These are phyloP conservation scores for Shinisaurus crocodilurus DNA, from an alignment of 2,113 vertebrate genomes.

Conservation along the genomic window DNA sequence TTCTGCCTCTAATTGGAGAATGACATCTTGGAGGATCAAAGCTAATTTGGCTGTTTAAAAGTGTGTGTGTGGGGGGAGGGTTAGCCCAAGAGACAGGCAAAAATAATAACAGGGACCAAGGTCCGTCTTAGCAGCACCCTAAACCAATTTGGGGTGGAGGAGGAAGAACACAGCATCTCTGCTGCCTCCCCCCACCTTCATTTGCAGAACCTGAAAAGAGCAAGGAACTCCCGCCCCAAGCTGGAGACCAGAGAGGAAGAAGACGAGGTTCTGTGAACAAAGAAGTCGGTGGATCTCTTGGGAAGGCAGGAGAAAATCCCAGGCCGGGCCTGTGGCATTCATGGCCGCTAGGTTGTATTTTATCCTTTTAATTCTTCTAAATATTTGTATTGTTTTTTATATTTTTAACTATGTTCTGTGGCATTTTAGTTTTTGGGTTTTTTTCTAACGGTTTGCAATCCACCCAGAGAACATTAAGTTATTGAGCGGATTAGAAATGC, in stretches of 20 bases:
- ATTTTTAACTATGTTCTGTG: too few species aligned
- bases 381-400: too few species aligned
- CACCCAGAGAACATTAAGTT: too few species aligned
- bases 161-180: too few species aligned
- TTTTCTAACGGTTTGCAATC: too few species aligned
- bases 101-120: background rate
- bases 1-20: constrained; percentile 75
- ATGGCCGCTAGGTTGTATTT: background rate
- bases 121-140: background rate
- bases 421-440: too few species aligned
- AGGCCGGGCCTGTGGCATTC: background rate
- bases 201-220: background rate
- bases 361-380: too few species aligned
- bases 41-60: constrained; percentile 67
- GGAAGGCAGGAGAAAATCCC: background rate
- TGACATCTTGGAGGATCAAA: constrained; percentile 75
- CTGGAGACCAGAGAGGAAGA: background rate
- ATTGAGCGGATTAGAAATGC: too few species aligned
- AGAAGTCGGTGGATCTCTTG: too few species aligned
- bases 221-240: background rate
- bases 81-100: constrained; percentile 59
- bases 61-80: background rate
- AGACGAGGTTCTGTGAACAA: background rate
- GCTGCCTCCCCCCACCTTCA: background rate
- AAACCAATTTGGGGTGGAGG: too few species aligned